These are phyloP conservation scores for Pelmatolapia mariae DNA, from an alignment of 2,113 vertebrate species.

Conservation along the genomic window DNA sequence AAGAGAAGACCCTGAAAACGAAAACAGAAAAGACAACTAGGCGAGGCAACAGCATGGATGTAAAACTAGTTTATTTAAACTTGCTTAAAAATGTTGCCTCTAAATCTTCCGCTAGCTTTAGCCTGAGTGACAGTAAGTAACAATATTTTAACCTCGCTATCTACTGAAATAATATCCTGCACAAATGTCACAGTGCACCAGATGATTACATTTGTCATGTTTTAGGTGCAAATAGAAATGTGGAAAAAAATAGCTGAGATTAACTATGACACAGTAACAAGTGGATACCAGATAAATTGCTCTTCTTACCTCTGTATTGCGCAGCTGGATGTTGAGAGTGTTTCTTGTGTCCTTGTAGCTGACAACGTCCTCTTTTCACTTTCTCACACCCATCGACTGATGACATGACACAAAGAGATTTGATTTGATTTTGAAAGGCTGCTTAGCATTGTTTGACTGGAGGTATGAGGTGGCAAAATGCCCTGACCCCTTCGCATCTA, in stretches of 20 bases:
- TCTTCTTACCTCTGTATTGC: conserved; percentile 46
- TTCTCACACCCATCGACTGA: conserved; percentile 43
- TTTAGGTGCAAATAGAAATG: neutral
- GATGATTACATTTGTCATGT: neutral
- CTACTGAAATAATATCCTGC: neutral
- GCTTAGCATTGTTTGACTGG: neutral
- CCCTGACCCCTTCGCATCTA: rapidly evolving
- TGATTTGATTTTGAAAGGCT: conserved; percentile 33
- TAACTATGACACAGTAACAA: neutral
- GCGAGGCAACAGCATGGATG: neutral
- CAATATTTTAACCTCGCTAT: neutral
- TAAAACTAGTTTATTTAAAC: neutral
- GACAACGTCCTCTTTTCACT: conserved; percentile 40
- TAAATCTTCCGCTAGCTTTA: neutral
- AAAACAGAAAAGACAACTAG: neutral
- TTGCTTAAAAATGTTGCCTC: neutral
- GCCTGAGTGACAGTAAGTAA: neutral
- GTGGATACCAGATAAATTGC: neutral
- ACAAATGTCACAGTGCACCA: neutral
- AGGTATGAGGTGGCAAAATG: neutral
- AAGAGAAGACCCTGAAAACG: neutral
- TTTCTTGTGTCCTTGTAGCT: neutral
- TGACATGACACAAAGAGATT: conserved; percentile 38
- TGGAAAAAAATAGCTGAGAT: neutral
- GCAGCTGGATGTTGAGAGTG: neutral